A percentile compares a stretch with the other conserved stretches of the same genome.
phyloP scores from a whole-genome alignment of 2,797 vertebrate genomes.

The Trematomus bernacchii region DNA sequence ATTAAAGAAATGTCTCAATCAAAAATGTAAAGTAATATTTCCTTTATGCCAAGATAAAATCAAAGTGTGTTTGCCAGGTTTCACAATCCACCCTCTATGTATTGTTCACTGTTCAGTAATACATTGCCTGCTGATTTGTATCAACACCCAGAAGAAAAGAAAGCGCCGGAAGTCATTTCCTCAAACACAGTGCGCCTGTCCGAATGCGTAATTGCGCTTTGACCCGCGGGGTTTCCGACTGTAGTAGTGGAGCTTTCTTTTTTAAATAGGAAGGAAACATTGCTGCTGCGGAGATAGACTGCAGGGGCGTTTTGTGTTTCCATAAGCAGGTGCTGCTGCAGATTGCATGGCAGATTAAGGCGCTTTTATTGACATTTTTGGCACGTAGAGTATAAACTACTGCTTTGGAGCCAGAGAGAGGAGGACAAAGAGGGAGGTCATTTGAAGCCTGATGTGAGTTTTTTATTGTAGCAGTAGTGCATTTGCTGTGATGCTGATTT shows the following conservation, averaged over 20 bases:
- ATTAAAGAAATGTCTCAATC: background rate
- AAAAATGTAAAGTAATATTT: background rate
- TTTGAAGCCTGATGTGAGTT: slow-evolving; percentile 59
- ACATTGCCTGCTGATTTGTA: slow-evolving; percentile 13
- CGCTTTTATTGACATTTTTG: slow-evolving; percentile 82
- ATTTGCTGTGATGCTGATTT: slow-evolving; percentile 65
- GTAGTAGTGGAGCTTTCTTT: slow-evolving; percentile 38
- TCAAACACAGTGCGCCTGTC: slow-evolving; percentile 52
- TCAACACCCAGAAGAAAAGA: slow-evolving; percentile 43
- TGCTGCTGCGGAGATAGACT: slow-evolving; percentile 64
- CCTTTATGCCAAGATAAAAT: background rate
- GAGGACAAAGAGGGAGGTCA: slow-evolving; percentile 58
- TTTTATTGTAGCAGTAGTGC: slow-evolving; percentile 53
- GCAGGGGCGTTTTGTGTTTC: slow-evolving; percentile 77
- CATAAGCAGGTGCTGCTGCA: slow-evolving; percentile 80
- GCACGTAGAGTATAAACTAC: slow-evolving; percentile 75
- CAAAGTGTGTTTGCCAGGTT: background rate
- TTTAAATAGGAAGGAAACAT: slow-evolving; percentile 66
- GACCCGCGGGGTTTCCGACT: slow-evolving; percentile 59
- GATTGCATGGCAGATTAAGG: slow-evolving; percentile 76
- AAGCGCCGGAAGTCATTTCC: slow-evolving; percentile 52
- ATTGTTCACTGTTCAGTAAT: background rate
- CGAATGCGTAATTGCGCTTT: slow-evolving; percentile 55
- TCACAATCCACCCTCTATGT: background rate
- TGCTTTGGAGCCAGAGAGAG: slow-evolving; percentile 65